Base-by-base conservation (phyloP, 2,797 vertebrate species). In the Echiichthys vipera region DNA sequence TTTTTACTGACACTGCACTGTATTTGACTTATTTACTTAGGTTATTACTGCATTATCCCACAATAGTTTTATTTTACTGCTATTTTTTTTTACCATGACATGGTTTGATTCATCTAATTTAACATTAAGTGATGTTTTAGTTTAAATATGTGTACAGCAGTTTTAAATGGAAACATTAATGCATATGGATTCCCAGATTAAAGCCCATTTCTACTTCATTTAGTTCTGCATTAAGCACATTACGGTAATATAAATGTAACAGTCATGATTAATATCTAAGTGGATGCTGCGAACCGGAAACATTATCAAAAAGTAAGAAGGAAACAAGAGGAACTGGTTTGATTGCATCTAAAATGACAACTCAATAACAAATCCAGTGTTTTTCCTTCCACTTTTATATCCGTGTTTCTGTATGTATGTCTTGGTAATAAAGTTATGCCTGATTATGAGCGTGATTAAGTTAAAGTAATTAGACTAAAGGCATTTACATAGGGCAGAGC, bases 261-360 rank as follows among this genome's bases (percentile, higher is more conserved):
- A 29, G 2, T 8, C 5, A 12, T 17, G n/a, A 9, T 53, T 29
- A 2, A 56, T 12, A 15, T 22, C 5, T 56, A 4, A 5, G 47
- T 14, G 8, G 24, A 34, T 10, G 17, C n/a, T n/a, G n/a, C n/a
- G n/a, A n/a, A n/a, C n/a, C n/a, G n/a, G 30, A 61, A 37, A 61
- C 29, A 10, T 14, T 8, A 13, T 13, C 11, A 42, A 5, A 8
- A 51, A 45, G 15, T 3, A 14, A 42, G n/a, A 50, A 42, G n/a
- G n/a, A 59, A 67, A 57, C n/a, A 24, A 18, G 22, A 61, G 6
- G 20, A 57, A 63, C 0, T 3, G 18, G 32, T 29, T 20, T n/a
- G 29, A 70, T 61, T 80, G 30, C 36, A 0, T 62, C 36, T 71
- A 50, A 67, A 17, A 10, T 14, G 36, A 27, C 75, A 45, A 29